Base-by-base conservation (phyloP, 2,888 invertebrate genomes). In the Agriopis leucophaearia region DNA sequence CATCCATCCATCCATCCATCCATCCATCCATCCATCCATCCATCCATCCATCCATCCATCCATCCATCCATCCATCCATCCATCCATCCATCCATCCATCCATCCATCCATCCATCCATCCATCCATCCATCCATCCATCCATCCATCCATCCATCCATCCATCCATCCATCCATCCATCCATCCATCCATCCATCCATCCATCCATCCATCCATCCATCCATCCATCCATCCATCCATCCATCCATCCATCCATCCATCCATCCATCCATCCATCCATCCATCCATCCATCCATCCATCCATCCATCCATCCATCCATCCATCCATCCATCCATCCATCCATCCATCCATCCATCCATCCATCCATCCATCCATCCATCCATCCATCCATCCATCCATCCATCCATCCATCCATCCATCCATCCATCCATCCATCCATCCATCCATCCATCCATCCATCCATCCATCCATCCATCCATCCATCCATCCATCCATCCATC, bases 91-190 rank as follows among this genome's bases (percentile, higher is more conserved):
- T 40, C 55, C 55, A 55, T 40, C 55, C 55, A 55, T 40, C 55
- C 55, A 55, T 40, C 55, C 55, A 55, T 55, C 55, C 55, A 55
- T 55, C 55, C 55, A 55, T 55, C 55, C 55, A 55, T 55, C 55
- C 55, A 55, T 55, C 55, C 55, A 55, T 55, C 55, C 55, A 55
- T 55, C 55, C 55, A 55, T 55, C 55, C 55, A 55, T 55, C 55
- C 55, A 55, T 55, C 55, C 55, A 55, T 55, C 55, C 55, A 55
- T 55, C 55, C 55, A 55, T 55, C 55, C 55, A 55, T 55, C 55
- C 55, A 55, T 55, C 55, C 55, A 55, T 55, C 55, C 55, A 55
- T 55, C 55, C 55, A 55, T 55, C 55, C 55, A 55, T 55, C 55
- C 55, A 55, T 55, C 55, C 55, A 55, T 55, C 55, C 55, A 55